Conservation (phyloP, 2,113 vertebrate genomes). For the Pholis gunnellus region DNA sequence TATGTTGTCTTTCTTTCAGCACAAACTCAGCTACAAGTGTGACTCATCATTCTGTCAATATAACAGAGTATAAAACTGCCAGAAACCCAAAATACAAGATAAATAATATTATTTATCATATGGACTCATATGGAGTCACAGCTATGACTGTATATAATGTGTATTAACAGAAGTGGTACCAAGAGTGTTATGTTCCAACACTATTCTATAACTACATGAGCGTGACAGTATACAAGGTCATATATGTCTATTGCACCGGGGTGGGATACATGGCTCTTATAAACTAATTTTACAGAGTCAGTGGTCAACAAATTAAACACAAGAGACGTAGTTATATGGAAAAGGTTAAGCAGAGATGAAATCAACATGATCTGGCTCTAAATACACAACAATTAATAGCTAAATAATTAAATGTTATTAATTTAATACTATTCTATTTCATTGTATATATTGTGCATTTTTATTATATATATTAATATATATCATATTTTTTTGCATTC, state of each 20-base stretch:
- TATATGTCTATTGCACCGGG: neutral
- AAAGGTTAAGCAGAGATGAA: neutral
- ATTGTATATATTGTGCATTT: too few species aligned
- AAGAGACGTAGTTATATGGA: neutral
- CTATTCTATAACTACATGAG: neutral
- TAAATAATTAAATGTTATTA: too few species aligned
- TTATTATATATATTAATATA: neutral
- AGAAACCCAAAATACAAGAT: too few species aligned
- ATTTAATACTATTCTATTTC: too few species aligned
- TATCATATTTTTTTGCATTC: neutral
- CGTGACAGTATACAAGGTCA: neutral
- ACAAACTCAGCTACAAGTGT: too few species aligned
- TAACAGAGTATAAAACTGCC: too few species aligned
- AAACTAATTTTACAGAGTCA: neutral
- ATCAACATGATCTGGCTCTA: neutral
- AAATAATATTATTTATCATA: too few species aligned
- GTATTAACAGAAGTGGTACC: neutral
- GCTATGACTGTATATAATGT: neutral
- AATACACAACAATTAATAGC: too few species aligned
- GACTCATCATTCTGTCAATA: too few species aligned
- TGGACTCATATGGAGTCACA: neutral
- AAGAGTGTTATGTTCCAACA: neutral
- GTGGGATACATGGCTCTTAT: neutral
- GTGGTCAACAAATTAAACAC: neutral
- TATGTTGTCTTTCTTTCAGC: too few species aligned